Evolutionary conservation across 2,113 vertebrate species (phyloP).

Genomic region (Pipra filicauda): DNA sequence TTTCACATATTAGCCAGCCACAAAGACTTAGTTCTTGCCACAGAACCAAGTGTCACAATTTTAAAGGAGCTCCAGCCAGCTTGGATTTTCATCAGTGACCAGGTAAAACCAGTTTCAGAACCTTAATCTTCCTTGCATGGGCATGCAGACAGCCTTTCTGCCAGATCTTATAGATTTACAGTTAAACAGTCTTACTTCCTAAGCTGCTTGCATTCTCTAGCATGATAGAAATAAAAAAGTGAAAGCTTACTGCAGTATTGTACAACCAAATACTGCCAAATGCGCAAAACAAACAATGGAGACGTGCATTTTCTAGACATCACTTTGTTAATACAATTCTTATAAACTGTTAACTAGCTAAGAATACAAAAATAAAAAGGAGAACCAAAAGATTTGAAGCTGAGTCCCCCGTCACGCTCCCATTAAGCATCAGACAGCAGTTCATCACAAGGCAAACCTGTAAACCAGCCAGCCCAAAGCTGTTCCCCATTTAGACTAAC

Average conservation of each 20-base stretch:
- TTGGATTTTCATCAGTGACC: neutral
- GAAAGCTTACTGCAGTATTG: neutral
- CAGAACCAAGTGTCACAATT: neutral
- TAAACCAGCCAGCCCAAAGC: neutral
- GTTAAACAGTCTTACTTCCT: neutral
- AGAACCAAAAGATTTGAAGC: neutral
- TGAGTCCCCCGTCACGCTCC: neutral
- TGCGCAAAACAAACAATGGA: neutral
- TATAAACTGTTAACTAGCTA: neutral
- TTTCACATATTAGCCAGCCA: neutral
- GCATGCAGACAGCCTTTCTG: neutral
- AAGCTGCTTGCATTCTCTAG: neutral
- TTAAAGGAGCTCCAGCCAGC: neutral
- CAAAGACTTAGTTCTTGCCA: neutral
- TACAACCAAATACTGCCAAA: neutral
- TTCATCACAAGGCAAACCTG: neutral
- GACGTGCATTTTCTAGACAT: fast-evolving
- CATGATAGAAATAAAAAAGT: neutral
- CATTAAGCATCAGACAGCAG: neutral
- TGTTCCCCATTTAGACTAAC: constrained; percentile 9
- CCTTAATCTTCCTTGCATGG: neutral
- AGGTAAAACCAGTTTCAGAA: neutral
- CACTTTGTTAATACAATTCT: neutral
- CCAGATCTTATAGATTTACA: neutral
- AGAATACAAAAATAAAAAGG: neutral